A percentile compares a stretch with the other conserved stretches of the same genome.
Conservation (phyloP, 2,113 vertebrate genomes). For the Notothenia rossii region DNA sequence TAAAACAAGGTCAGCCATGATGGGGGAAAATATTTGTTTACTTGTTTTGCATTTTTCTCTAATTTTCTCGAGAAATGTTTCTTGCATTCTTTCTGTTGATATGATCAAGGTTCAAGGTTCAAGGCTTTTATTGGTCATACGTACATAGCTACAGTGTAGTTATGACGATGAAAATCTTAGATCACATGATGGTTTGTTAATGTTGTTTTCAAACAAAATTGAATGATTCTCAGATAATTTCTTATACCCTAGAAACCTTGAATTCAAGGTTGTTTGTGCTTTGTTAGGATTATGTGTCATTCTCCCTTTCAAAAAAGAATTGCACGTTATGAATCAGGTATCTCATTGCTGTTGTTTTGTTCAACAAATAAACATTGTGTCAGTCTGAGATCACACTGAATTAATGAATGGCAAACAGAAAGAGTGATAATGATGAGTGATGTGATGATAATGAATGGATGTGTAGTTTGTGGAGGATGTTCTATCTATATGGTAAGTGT, state of each 20-base stretch:
- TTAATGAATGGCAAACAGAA: conserved; percentile 8
- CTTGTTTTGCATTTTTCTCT: neutral
- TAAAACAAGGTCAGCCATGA: neutral
- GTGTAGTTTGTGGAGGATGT: neutral
- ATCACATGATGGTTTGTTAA: no score
- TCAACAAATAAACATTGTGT: neutral
- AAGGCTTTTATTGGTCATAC: no score
- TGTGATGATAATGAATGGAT: conserved; percentile 2
- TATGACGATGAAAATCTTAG: no score
- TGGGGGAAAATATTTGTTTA: neutral
- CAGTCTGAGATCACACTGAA: neutral
- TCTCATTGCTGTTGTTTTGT: neutral
- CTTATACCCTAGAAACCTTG: neutral
- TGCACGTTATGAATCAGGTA: neutral
- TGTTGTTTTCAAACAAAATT: neutral
- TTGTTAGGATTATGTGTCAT: neutral
- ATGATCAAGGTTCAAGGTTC: neutral
- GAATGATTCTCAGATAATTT: neutral
- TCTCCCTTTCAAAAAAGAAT: neutral
- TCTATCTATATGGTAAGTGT: neutral
- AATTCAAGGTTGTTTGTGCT: neutral
- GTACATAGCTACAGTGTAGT: no score
- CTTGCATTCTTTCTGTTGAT: neutral
- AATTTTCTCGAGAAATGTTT: neutral
- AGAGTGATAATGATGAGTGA: neutral